These are phyloP conservation scores for Mythimna loreyi DNA, from an alignment of 2,888 invertebrate species.

Conservation along the genomic window DNA sequence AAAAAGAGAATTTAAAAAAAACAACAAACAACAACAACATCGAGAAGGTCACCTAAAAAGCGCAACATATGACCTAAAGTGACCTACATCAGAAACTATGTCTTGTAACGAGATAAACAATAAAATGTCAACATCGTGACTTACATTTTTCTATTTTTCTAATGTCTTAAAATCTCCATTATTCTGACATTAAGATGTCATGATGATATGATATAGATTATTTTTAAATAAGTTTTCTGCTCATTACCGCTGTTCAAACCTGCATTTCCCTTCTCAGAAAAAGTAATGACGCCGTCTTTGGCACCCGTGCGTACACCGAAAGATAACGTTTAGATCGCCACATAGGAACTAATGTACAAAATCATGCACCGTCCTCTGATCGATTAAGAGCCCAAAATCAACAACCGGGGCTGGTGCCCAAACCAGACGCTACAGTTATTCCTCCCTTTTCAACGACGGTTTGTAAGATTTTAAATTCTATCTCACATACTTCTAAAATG, in stretches of 20 bases:
- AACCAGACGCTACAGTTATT: no score
- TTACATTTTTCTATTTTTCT: conserved; percentile 13
- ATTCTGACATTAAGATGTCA: conserved; percentile 17
- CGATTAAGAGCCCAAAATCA: no score
- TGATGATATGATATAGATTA: neutral
- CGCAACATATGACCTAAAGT: neutral
- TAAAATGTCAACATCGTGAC: conserved; percentile 44
- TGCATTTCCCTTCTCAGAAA: conserved; percentile 2
- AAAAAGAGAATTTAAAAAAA: neutral
- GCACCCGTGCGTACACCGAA: neutral
- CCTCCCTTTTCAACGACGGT: no score
- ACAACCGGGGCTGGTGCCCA: no score
- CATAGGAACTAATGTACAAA: no score
- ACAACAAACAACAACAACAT: conserved; percentile 10
- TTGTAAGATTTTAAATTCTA: no score
- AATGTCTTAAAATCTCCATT: conserved; percentile 26
- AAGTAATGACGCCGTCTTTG: neutral
- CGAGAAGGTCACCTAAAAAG: conserved; percentile 1
- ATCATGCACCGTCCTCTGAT: no score
- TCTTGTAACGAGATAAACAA: conserved; percentile 28
- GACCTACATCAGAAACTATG: conserved; percentile 25
- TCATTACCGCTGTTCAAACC: conserved; percentile 12
- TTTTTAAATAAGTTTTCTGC: conserved; percentile 18
- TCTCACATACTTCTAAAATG: no score
- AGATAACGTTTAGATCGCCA: neutral